A percentile compares a stretch with the other conserved stretches of the same genome.
Evolutionary conservation across 2,113 vertebrate genomes (phyloP).

Genomic region (Epinephelus lanceolatus): DNA sequence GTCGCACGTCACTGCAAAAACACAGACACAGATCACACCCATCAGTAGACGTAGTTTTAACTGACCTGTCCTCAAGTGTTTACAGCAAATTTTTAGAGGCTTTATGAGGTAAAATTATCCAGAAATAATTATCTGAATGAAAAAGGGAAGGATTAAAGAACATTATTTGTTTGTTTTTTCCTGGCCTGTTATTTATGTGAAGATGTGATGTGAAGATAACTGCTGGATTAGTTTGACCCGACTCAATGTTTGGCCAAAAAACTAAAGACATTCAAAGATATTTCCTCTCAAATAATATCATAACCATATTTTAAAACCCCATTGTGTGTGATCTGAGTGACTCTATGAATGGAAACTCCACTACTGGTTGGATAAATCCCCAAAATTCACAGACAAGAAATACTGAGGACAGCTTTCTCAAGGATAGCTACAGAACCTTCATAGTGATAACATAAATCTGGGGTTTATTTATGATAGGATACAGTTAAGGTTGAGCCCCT

Average conservation of each 20-base stretch:
- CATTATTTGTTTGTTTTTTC: not conserved
- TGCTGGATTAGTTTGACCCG: not conserved
- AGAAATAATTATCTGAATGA: not conserved
- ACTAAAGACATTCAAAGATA: not conserved
- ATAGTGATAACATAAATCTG: not conserved
- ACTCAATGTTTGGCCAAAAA: not conserved
- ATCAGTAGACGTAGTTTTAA: not conserved
- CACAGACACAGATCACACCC: slow-evolving; percentile 5
- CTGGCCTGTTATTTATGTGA: not conserved
- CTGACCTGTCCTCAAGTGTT: not conserved
- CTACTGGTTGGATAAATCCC: not conserved
- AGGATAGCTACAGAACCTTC: not conserved
- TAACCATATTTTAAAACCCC: not conserved
- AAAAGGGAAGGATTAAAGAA: not conserved
- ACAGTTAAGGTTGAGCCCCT: not conserved
- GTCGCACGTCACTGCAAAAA: slow-evolving; percentile 86
- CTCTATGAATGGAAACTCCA: not conserved
- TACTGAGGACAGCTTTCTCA: not conserved
- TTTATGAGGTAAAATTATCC: not conserved
- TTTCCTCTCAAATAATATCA: not conserved
- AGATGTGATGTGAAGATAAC: not conserved
- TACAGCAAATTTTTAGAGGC: not conserved
- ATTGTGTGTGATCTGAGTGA: not conserved
- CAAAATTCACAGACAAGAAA: not conserved
- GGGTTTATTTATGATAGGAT: no score